These are phyloP conservation scores for Indicator maculatus DNA, from an alignment of 2,113 vertebrate species.

Conservation along the genomic window DNA sequence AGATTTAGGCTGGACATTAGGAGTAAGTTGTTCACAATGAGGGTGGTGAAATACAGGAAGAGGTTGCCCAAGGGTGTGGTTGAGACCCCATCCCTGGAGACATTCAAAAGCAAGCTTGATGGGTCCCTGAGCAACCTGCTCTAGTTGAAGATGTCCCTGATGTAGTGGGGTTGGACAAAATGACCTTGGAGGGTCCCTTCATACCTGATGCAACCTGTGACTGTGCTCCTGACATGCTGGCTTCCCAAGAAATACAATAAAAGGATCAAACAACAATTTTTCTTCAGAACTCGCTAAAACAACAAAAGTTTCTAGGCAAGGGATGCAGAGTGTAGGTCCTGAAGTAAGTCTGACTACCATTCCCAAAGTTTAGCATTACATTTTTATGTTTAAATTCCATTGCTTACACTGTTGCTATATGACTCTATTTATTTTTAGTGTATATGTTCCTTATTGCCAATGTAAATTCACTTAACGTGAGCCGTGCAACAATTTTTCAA, in stretches of 20 bases:
- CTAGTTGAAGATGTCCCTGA: no score
- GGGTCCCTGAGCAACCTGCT: no score
- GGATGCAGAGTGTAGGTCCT: not conserved
- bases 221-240: not conserved
- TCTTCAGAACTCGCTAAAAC: not conserved
- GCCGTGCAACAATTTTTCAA: constrained; percentile 32
- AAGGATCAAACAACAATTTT: not conserved
- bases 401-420: constrained; percentile 5
- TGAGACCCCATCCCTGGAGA: no score
- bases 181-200: no score
- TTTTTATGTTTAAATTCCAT: constrained; percentile 52
- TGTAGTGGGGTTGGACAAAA: no score
- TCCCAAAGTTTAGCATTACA: not conserved
- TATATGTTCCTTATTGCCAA: not conserved
- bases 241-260: not conserved
- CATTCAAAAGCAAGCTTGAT: no score
- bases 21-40: no score
- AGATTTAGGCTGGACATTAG: no score
- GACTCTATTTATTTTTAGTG: constrained; percentile 28
- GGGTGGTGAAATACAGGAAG: no score
- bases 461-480: constrained; percentile 61
- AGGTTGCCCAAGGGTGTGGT: no score
- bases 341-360: not conserved
- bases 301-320: not conserved
- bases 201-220: no score